Evolutionary conservation across 53 echinoderm and acorn worm genomes (phyloP), one percentile per base, ranked within the genome.

Genomic region (Arbacia lixula): DNA sequence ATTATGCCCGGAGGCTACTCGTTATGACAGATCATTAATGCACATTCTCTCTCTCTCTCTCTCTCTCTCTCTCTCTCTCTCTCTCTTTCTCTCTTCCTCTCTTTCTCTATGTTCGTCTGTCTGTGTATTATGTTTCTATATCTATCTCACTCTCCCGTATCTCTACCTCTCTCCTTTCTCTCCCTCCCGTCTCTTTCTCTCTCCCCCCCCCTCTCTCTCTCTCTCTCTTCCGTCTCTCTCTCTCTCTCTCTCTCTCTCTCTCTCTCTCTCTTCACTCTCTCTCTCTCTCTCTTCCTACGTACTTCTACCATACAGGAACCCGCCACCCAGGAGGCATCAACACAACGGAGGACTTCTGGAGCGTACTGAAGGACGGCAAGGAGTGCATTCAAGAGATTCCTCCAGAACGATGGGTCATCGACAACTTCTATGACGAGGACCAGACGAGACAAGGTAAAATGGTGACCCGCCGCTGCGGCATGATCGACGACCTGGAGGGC

Each of bases 401-500:
- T 24, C 74, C 92, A 30, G 87, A 89, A 43, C 71, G 95, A 33
- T 95, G 95, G 95, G 87, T 82, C 2, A 52, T 85, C 26, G 92
- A 95, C 37, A 89, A 84, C 74, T 95, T 95, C 72, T 87, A 95
- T 30, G 76, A 89, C 26, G 71, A 77, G 34, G 94, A 94, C 40
- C 91, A 89, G 39, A 89, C 94, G 4, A 86, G 85, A 51, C 89
- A 88, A 56, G 94, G 94, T 37, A 94, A 89, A 84, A 94, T 94
- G 84, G 84, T 94, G 5, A 82, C 91, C 36, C 60, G 33, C 62
- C 85, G 89, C 35, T 89, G 89, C 32, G 89, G 89, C 14, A 85
- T 95, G 42, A 86, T 95, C 52, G 89, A 95, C 3, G 66, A 87
- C 71, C 46, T 92, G 26, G 92, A 95, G 52, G 88, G 88, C 52